Evolutionary conservation across 2,888 invertebrate genomes (phyloP).

Genomic region (Autographa pulchrina): DNA sequence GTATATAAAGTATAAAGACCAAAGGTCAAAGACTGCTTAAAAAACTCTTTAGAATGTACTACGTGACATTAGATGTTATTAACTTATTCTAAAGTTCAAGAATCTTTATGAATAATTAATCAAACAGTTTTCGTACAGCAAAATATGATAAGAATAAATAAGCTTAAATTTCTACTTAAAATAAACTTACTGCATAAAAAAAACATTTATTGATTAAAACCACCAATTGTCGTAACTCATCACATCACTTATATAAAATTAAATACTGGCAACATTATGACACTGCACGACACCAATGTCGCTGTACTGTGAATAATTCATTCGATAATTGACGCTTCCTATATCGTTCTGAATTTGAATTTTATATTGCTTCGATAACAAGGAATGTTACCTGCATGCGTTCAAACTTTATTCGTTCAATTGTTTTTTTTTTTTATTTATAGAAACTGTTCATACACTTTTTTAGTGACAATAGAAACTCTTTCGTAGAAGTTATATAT

Average conservation of each 20-base stretch:
- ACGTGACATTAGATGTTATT: no score
- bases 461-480: no score
- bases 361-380: constrained; percentile 42
- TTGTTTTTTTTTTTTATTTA: not conserved
- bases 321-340: constrained; percentile 52
- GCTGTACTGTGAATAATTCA: constrained; percentile 49
- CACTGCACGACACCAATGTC: constrained; percentile 26
- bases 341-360: constrained; percentile 49
- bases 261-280: constrained; percentile 53
- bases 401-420: not conserved
- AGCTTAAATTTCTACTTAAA: not conserved
- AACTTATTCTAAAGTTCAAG: constrained; percentile 2
- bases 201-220: constrained; percentile 20
- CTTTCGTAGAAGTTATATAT: no score
- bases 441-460: no score
- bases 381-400: constrained; percentile 24
- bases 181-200: no score
- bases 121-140: not conserved
- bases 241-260: constrained; percentile 45
- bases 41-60: not conserved
- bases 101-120: not conserved
- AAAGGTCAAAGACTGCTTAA: not conserved
- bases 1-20: not conserved
- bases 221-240: constrained; percentile 21
- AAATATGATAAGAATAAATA: not conserved